A percentile compares a stretch with the other conserved stretches of the same genome.
These are phyloP conservation scores for Volucella bombylans DNA, from an alignment of 2,888 invertebrate genomes.

Conservation along the genomic window DNA sequence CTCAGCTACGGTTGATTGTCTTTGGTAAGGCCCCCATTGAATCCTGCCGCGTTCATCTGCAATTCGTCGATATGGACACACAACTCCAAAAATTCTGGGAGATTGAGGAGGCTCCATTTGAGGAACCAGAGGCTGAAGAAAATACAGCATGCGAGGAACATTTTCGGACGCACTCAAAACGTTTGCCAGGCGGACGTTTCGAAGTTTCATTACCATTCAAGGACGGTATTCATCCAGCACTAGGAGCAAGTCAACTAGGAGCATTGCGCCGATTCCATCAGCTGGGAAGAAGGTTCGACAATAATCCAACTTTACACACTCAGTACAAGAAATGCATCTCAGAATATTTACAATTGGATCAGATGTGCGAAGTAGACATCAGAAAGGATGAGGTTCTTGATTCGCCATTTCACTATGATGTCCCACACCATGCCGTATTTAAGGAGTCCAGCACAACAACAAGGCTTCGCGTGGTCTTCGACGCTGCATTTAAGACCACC, in stretches of 20 bases:
- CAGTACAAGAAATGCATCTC: conserved; percentile 6
- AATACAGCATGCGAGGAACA: not conserved
- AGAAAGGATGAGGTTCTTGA: conserved; percentile 8
- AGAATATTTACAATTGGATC: conserved; percentile 23
- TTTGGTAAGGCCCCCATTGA: no score
- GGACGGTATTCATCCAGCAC: conserved; percentile 4
- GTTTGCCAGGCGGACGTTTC: conserved; percentile 22
- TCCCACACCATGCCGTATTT: conserved; percentile 30
- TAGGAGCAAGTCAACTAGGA: conserved; percentile 10
- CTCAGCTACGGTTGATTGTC: no score
- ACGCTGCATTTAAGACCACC: conserved; percentile 25
- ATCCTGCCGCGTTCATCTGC: no score
- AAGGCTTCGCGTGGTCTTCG: conserved; percentile 16
- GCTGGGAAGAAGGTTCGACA: conserved; percentile 3
- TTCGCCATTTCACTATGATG: conserved; percentile 18
- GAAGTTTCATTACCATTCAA: conserved; percentile 35
- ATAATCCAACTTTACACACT: not conserved
- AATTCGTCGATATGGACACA: no score
- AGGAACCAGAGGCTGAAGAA: not conserved
- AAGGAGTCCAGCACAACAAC: conserved; percentile 41
- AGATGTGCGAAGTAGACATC: conserved; percentile 30
- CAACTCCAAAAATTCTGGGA: no score
- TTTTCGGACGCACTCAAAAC: not conserved
- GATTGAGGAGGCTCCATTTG: no score
- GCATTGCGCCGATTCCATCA: conserved; percentile 10